A percentile compares a stretch with the other conserved stretches of the same genome.
Evolutionary conservation across 2,888 invertebrate genomes (phyloP).

Genomic region (Pristionchus entomophagus): DNA sequence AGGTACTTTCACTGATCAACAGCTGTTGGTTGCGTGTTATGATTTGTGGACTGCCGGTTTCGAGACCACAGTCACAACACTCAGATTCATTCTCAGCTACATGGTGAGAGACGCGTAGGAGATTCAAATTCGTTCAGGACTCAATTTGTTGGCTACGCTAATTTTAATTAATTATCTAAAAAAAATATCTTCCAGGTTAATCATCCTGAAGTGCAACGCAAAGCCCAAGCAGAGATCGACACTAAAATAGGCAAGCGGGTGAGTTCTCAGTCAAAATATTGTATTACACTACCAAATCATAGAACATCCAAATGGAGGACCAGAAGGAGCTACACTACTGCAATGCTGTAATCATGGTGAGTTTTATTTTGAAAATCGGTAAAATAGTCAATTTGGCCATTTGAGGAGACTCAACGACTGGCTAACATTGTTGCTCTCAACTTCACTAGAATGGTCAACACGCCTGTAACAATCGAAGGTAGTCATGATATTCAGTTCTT

Average conservation of each 20-base stretch:
- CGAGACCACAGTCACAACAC: slow-evolving; percentile 11
- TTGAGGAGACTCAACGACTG: neutral
- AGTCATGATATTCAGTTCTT: neutral
- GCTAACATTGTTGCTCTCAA: neutral
- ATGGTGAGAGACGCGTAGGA: too few relatives aligned
- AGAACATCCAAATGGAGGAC: slow-evolving; percentile 21
- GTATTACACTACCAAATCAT: too few relatives aligned
- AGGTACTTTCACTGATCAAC: slow-evolving; percentile 1
- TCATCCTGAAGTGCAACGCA: neutral
- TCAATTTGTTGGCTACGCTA: too few relatives aligned
- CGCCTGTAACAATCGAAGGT: neutral
- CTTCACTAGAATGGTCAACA: neutral
- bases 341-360: slow-evolving; percentile 1
- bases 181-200: slow-evolving; percentile 1
- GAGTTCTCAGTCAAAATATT: too few relatives aligned
- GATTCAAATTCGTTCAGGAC: too few relatives aligned
- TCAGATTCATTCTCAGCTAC: too few relatives aligned
- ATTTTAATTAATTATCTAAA: too few relatives aligned
- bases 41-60: slow-evolving; percentile 20
- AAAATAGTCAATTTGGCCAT: neutral
- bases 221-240: slow-evolving; percentile 1
- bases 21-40: neutral
- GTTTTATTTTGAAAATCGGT: neutral
- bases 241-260: neutral
- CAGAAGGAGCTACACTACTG: slow-evolving; percentile 19